Conservation (phyloP, 1,140 invertebrate species). For the Papilio dardanus region DNA sequence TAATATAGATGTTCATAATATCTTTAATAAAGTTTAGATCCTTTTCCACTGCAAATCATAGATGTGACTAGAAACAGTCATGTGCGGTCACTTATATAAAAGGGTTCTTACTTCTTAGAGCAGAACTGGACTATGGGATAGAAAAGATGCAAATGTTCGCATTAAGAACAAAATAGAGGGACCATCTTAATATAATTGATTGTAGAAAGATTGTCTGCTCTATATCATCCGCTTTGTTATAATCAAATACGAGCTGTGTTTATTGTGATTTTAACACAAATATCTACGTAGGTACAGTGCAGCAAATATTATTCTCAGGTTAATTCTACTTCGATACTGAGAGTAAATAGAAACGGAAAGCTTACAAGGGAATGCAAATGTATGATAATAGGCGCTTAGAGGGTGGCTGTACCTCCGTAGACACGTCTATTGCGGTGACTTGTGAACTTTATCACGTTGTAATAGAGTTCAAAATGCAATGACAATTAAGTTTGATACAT, state of each 20-base stretch:
- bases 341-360: constrained; percentile 34
- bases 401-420: constrained; percentile 8
- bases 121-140: too few relatives aligned
- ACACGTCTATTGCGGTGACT: neutral
- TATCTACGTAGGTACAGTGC: neutral
- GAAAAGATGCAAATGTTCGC: too few relatives aligned
- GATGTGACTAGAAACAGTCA: too few relatives aligned
- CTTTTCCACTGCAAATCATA: neutral
- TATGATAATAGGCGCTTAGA: constrained; percentile 32
- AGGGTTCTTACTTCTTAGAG: too few relatives aligned
- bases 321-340: constrained; percentile 21
- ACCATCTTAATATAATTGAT: neutral
- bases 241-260: neutral
- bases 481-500: neutral
- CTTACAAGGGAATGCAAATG: constrained; percentile 34
- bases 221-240: too few relatives aligned
- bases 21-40: neutral
- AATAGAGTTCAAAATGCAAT: neutral
- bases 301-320: neutral
- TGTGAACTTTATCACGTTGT: neutral
- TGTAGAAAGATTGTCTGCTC: too few relatives aligned
- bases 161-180: too few relatives aligned
- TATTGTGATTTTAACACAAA: neutral
- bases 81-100: too few relatives aligned
- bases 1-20: neutral